Evolutionary conservation across 2,888 invertebrate species (phyloP), one percentile per base, ranked within the genome.

Genomic region (Acanthosoma haemorrhoidale): DNA sequence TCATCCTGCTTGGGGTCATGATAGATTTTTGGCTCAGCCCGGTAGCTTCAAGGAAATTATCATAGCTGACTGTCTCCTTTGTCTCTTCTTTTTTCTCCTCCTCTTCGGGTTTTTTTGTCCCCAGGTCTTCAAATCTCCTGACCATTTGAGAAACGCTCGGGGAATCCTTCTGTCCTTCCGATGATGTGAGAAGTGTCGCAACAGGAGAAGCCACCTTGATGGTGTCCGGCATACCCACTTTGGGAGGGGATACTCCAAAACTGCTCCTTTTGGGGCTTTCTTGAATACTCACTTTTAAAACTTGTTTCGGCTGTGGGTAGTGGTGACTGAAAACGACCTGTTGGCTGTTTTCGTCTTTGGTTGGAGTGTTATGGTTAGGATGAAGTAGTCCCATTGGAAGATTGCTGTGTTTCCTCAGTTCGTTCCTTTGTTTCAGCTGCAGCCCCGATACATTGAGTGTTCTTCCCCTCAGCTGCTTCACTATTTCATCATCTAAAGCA

Each of bases 21-120:
- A 91, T 88, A 57, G 90, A 89, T 80, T 91, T 91, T 74, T 89
- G 89, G 80, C 90, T 90, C 72, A 91, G 84, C 68, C 91, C 91
- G 67, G 90, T 90, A 18, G 88, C 87, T 79, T 91, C 91, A 64
- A 91, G 81, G 78, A 91, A 91, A 78, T 88, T 86, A 79, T 91
- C 90, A 76, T 90, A 91, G 64, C 73, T 73, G 38, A 73, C 73
- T 38, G 31, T 32, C 25, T 66, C 41, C 57, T 59, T 9, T 21
- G 69, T 72, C 18, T 74, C 69, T 34, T 75, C 75, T 39, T 32
- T 68, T 60, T 72, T 66, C 15, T 75, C 75, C 75, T 74, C 71
- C 75, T 74, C 71, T 79, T 83, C 83, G 82, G 82, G 81, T 51
- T 71, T 70, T 15, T 70, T 68, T 32, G 69, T 69, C 18, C 70